Base-by-base conservation (phyloP, 64 coral and sea anemone genomes). In the Pachyseris speciosa region DNA sequence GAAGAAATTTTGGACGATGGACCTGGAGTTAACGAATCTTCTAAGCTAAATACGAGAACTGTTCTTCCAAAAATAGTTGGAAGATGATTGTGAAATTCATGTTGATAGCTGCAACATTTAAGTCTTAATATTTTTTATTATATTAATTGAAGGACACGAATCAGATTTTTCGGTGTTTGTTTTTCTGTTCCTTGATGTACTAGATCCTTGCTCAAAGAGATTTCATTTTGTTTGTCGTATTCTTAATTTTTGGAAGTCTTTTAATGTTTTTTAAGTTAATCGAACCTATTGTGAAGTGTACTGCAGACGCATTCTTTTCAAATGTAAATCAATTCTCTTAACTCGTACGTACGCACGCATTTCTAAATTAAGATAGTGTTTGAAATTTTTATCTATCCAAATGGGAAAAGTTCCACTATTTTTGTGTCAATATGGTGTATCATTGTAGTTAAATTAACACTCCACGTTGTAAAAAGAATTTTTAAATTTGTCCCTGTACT, bases 31-130 rank as follows among this genome's bases (percentile, higher is more conserved):
- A 63, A 68, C 15, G 95, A 92, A 13, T 97, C 95, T 24, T 91
- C 85, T 13, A 88, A 85, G 29, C 32, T 96, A n/a, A 96, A 78
- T 47, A 99, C 90, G 7, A 89, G 97, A 90, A 99, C 97, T 90
- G 97, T 99, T 36, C 83, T 99, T 7, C 97, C 97, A 45, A 99
- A 99, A 93, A 99, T 99, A 81, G 83, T 95, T 15, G 95, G 95
- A 37, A 93, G 95, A 86, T 97, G 68, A 90, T 90, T 70, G 29
- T 13, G 38, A 34, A 24, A 67, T 68, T 68, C 24, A 47, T 4
- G 40, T n/a, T 69, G 8, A 48, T 55, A 69, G 10, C 25, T 69
- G 39, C 25, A 69, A 27, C 36, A 38, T 74, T n/a, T 74, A n/a
- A n/a, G n/a, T n/a, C n/a, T n/a, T n/a, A n/a, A n/a, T n/a, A 41